Evolutionary conservation across 2,888 invertebrate genomes (phyloP).

Genomic region (Operophtera brumata): DNA sequence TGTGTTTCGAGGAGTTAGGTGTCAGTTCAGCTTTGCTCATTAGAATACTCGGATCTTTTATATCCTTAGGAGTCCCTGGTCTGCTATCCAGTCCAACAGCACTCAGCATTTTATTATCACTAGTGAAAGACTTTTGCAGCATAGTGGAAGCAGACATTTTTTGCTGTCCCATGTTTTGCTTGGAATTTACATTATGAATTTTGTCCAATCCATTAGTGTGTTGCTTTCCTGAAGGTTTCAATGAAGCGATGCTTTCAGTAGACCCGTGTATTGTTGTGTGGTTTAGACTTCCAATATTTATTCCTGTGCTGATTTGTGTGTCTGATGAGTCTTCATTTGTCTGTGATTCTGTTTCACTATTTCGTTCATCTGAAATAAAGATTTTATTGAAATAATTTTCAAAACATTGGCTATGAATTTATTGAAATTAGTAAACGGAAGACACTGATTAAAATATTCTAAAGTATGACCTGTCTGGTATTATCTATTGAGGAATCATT

Average conservation of each 20-base stretch:
- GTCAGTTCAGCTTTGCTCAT: slow-evolving; percentile 64
- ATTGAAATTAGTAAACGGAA: no score
- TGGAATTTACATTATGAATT: slow-evolving; percentile 58
- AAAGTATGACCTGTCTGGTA: no score
- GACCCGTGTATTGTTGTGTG: slow-evolving; percentile 78
- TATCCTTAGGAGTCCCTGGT: slow-evolving; percentile 73
- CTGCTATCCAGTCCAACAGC: slow-evolving; percentile 70
- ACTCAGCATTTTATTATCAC: slow-evolving; percentile 68
- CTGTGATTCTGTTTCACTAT: slow-evolving; percentile 94
- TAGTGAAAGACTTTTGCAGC: slow-evolving; percentile 67
- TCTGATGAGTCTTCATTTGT: slow-evolving; percentile 88
- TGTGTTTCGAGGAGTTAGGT: slow-evolving; percentile 77
- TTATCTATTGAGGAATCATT: no score
- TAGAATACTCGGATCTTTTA: slow-evolving; percentile 60
- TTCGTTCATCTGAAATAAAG: slow-evolving; percentile 84
- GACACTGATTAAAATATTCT: no score
- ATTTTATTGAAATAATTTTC: no score
- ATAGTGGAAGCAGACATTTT: slow-evolving; percentile 60
- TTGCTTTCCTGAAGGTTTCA: slow-evolving; percentile 74
- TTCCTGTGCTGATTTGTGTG: slow-evolving; percentile 80
- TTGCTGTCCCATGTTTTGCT: slow-evolving; percentile 69
- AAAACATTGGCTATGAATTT: no score
- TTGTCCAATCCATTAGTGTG: slow-evolving; percentile 76
- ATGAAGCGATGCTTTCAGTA: slow-evolving; percentile 69
- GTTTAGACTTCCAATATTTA: slow-evolving; percentile 69